Base-by-base conservation (phyloP, 2,888 invertebrate genomes). In the Chymomyza amoena region DNA sequence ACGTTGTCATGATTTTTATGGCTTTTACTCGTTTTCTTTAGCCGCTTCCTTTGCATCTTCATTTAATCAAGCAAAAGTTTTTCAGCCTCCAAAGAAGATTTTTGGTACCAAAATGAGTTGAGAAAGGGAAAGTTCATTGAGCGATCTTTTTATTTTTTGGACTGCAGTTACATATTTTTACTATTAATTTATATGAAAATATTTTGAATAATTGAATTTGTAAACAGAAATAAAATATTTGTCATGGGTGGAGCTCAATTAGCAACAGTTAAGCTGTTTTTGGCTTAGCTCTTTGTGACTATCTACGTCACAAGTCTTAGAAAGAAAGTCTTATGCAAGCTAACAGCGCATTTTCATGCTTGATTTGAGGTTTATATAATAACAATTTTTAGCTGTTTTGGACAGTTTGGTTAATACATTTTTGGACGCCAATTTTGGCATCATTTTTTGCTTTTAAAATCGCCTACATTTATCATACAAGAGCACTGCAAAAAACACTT, bases 81-180 rank as follows among this genome's bases (percentile, higher is more conserved):
- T 62, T 39, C 25, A 28, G 64, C 50, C 59, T 56, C 61, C 39
- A 50, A 51, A 62, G 69, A 67, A 74, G 51, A 57, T 64, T 70
- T 57, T 57, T 39, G 32, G 18, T 15, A 62, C 16, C 52, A 6
- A 32, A 13, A 25, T 25, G 25, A 25, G 25, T 4, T 25, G 25
- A 25, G 25, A 86, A 87, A 87, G 87, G 87, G 87, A 87, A 87
- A 87, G 87, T 87, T 84, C 87, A 87, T 81, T 84, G 79, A 81
- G 73, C 79, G 72, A 69, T 70, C 72, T 32, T 32, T 32, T 32
- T 32, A 70, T 73, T 64, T 76, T 73, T 52, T 68, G 7, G 68
- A 69, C 81, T 72, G 78, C 65, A 61, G 18, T 61, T 56, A 72
- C 15, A 84, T 78, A 70, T 79, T 81, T 78, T 59, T 71, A 60